phyloP scores from a whole-genome alignment of 2,888 invertebrate genomes.

The Nomada ruficornis region DNA sequence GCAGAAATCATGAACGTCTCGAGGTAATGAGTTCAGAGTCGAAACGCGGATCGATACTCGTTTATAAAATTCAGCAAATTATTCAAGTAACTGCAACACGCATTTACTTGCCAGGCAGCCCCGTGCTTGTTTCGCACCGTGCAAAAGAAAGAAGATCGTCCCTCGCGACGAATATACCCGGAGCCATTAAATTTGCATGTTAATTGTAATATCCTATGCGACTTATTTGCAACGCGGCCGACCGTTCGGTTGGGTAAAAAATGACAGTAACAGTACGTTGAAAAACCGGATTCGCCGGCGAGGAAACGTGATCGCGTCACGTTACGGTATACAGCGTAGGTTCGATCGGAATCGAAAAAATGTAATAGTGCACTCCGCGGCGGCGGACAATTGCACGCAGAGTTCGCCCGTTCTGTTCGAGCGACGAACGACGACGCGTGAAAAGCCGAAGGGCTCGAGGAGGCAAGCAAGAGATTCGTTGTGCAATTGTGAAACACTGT shows the following conservation, averaged over 20 bases:
- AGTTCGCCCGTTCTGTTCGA: neutral
- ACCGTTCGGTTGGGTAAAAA: neutral
- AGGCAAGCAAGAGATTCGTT: neutral
- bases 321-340: slow-evolving; percentile 17
- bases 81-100: no score
- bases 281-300: slow-evolving; percentile 40
- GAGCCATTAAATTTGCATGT: slow-evolving; percentile 33
- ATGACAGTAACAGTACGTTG: neutral
- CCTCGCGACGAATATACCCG: slow-evolving; percentile 27
- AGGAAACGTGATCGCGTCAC: slow-evolving; percentile 18
- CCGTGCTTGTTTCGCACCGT: neutral
- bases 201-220: slow-evolving; percentile 8
- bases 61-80: no score
- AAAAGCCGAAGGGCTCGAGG: neutral
- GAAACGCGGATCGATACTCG: neutral
- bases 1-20: no score
- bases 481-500: neutral
- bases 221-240: slow-evolving; percentile 16
- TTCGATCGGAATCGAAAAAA: neutral
- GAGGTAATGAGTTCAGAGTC: neutral
- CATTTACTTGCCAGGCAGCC: no score
- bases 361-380: neutral
- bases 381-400: neutral
- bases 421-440: neutral
- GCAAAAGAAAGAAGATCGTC: neutral